Conservation (phyloP, 2,113 vertebrate genomes). For the Coptodon bakossiorum region DNA sequence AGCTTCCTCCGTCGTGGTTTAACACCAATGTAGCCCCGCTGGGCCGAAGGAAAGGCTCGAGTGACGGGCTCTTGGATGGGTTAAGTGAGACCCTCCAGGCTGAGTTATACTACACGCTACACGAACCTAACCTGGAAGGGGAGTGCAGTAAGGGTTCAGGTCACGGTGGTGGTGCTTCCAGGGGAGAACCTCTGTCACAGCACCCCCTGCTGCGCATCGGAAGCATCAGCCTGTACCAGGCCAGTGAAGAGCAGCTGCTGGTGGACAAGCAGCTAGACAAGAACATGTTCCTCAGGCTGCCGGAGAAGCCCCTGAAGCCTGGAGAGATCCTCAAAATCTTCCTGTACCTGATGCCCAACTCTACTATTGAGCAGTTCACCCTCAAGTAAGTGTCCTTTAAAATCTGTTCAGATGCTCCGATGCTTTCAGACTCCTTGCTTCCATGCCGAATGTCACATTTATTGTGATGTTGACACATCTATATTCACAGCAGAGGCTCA, state of each 20-base stretch:
- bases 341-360: constrained; percentile 89
- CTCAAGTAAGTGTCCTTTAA: constrained; percentile 81
- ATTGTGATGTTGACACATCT: not conserved
- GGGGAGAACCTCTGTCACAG: constrained; percentile 82
- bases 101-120: constrained; percentile 93
- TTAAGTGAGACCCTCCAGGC: constrained; percentile 81
- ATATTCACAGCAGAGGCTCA: not conserved
- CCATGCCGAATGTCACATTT: not conserved
- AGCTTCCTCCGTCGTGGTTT: constrained; percentile 90
- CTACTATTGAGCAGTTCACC: constrained; percentile 90
- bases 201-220: constrained; percentile 93
- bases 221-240: constrained; percentile 90
- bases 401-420: not conserved
- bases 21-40: constrained; percentile 77
- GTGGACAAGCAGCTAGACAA: constrained; percentile 88
- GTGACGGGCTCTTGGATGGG: constrained; percentile 73
- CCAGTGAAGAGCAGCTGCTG: constrained; percentile 73
- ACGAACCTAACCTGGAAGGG: constrained; percentile 73
- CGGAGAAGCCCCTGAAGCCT: constrained; percentile 85
- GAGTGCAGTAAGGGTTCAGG: constrained; percentile 75
- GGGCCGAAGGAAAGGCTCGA: constrained; percentile 77
- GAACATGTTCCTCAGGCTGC: constrained; percentile 89
- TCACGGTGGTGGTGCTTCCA: constrained; percentile 38
- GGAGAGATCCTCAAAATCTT: constrained; percentile 87
- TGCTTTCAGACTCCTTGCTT: not conserved